These are phyloP conservation scores for Shinisaurus crocodilurus DNA, from an alignment of 2,113 vertebrate genomes.

Conservation along the genomic window DNA sequence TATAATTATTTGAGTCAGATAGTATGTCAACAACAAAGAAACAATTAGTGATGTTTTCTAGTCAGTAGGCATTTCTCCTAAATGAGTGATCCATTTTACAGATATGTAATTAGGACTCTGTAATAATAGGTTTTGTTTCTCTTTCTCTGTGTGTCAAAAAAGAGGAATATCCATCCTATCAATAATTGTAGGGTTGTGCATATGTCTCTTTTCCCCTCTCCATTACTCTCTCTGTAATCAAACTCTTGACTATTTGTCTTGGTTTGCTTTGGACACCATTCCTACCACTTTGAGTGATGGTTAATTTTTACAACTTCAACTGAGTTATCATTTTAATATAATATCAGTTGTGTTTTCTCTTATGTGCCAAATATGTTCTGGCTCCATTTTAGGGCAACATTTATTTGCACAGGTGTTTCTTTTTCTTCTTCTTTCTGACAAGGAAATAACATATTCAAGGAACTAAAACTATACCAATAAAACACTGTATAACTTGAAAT, in stretches of 20 bases:
- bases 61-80: constrained; percentile 69
- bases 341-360: neutral
- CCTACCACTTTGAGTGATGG: constrained; percentile 23
- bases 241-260: constrained; percentile 53
- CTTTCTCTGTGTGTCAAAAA: constrained; percentile 70
- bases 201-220: constrained; percentile 60
- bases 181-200: constrained; percentile 78
- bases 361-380: neutral
- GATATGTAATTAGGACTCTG: constrained; percentile 77
- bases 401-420: neutral
- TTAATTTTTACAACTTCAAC: neutral
- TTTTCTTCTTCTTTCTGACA: neutral
- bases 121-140: constrained; percentile 77
- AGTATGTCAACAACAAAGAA: constrained; percentile 71
- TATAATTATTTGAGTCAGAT: constrained; percentile 74
- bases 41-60: constrained; percentile 73
- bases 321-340: constrained; percentile 15
- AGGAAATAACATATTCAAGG: neutral
- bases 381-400: neutral
- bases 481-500: neutral
- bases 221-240: constrained; percentile 33
- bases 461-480: neutral
- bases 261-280: constrained; percentile 49
- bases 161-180: constrained; percentile 75
- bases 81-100: constrained; percentile 67